phyloP scores from a whole-genome alignment of 2,797 vertebrate species.

The Pelobates cultripes region DNA sequence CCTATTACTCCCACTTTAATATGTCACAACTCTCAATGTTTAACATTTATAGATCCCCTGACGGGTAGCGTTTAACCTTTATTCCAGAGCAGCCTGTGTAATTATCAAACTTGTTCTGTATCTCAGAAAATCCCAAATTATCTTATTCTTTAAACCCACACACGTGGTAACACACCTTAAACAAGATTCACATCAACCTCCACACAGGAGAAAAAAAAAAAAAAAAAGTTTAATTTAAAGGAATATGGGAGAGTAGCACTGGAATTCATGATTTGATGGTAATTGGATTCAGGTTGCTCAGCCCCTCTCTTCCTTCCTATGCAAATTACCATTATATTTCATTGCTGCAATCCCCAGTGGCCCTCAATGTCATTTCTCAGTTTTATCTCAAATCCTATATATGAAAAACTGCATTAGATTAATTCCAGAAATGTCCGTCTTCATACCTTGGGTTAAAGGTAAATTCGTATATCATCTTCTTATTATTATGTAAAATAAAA shows the following conservation, averaged over 20 bases:
- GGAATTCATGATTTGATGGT: background rate
- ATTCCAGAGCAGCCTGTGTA: background rate
- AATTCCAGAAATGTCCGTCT: too few relatives aligned
- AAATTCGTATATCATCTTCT: too few relatives aligned
- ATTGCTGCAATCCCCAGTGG: too few relatives aligned
- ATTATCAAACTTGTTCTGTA: background rate
- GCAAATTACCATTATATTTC: too few relatives aligned
- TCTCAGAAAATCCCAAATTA: background rate
- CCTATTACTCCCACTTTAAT: background rate
- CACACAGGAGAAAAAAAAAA: background rate
- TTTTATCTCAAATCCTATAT: too few relatives aligned
- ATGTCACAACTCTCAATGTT: background rate
- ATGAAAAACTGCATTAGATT: too few relatives aligned
- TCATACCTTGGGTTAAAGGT: too few relatives aligned
- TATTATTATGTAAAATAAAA: too few relatives aligned
- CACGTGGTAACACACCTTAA: background rate
- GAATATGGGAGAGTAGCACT: background rate
- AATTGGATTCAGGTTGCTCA: too few relatives aligned
- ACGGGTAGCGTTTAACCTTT: background rate
- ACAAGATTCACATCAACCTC: background rate
- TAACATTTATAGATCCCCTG: background rate
- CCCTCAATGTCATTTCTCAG: too few relatives aligned
- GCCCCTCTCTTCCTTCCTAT: too few relatives aligned
- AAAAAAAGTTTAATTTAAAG: background rate
- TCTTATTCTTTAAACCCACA: background rate